Base-by-base conservation (phyloP, 2,888 invertebrate species). In the Aspidiotus rigidus region DNA sequence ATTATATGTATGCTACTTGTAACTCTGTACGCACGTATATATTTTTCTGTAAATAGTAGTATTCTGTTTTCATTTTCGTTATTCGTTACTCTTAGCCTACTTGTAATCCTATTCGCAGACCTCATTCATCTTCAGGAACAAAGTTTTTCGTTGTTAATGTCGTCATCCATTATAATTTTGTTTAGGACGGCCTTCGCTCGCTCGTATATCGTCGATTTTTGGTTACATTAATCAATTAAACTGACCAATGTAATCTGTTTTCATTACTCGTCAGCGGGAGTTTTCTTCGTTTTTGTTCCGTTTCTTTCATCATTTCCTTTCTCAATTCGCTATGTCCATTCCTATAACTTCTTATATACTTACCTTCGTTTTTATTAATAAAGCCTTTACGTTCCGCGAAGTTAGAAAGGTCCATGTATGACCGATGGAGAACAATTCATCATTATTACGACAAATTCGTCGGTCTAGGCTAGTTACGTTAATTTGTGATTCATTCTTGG, bases 161-260 rank as follows among this genome's bases (percentile, higher is more conserved):
- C 49, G 49, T 49, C 49, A 49, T 49, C 49, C 49, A 49, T 49
- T 49, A 49, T 49, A 49, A 49, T 49, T 49, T 49, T 49, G 49
- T 49, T 49, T 49, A 13, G 49, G n/a, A n/a, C 49, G 49, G n/a
- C 49, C 49, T 11, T n/a, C 49, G 49, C 11, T n/a, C n/a, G 49
- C 49, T 13, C 49, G 49, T 49, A 49, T 49, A 11, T 17, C 17
- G 28, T 10, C 17, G 16, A 39, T 59, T 59, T 59, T 39, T 39
- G 16, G 56, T n/a, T 13, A 28, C 59, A 59, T 59, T 59, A 59
- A 59, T 59, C 59, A 59, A 59, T 59, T 59, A 59, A 59, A 13
- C 28, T 59, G 59, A 59, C 59, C 59, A 28, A 28, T 28, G 59
- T 59, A 59, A 59, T 59, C 59, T 13, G 59, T 59, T 59, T 59